Percentiles rank a stretch among this genome's conserved stretches.
phyloP scores from a whole-genome alignment of 2,888 invertebrate genomes.

The Zelleria hepariella region DNA sequence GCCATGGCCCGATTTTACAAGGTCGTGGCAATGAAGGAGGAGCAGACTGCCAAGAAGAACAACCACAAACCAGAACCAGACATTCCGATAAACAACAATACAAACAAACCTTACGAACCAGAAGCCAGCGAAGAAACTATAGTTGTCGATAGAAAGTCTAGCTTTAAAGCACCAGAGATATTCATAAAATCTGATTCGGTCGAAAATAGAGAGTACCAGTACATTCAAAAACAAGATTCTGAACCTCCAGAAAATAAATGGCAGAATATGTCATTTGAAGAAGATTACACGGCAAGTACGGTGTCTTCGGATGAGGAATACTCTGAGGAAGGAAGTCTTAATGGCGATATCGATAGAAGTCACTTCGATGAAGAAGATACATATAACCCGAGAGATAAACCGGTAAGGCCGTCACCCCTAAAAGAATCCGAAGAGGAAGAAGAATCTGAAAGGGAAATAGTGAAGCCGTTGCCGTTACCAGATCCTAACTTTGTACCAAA shows the following conservation, averaged over 20 bases:
- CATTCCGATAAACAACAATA: conserved; percentile 45
- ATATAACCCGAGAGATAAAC: conserved; percentile 77
- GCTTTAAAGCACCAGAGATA: conserved; percentile 34
- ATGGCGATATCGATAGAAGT: conserved; percentile 41
- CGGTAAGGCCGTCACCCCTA: conserved; percentile 30
- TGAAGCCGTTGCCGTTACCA: conserved; percentile 75
- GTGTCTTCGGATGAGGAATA: conserved; percentile 66
- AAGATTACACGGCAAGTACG: conserved; percentile 76
- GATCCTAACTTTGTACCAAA: conserved; percentile 83
- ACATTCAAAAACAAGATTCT: conserved; percentile 36
- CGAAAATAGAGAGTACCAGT: conserved; percentile 36
- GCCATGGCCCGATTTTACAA: conserved; percentile 87
- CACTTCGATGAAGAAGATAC: conserved; percentile 74
- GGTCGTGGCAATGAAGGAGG: conserved; percentile 82
- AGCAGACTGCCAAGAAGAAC: conserved; percentile 50
- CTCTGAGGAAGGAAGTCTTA: conserved; percentile 54
- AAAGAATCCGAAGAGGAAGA: conserved; percentile 38
- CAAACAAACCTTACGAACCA: conserved; percentile 13
- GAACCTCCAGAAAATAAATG: conserved; percentile 53
- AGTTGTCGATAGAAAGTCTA: conserved; percentile 11
- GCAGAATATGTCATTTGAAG: conserved; percentile 66
- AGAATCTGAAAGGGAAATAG: conserved; percentile 71
- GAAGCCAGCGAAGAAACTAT: conserved; percentile 5
- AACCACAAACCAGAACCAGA: conserved; percentile 24
- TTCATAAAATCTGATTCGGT: conserved; percentile 45